phyloP scores from a whole-genome alignment of 1,140 invertebrate species.

The Doryteuthis pealeii region DNA sequence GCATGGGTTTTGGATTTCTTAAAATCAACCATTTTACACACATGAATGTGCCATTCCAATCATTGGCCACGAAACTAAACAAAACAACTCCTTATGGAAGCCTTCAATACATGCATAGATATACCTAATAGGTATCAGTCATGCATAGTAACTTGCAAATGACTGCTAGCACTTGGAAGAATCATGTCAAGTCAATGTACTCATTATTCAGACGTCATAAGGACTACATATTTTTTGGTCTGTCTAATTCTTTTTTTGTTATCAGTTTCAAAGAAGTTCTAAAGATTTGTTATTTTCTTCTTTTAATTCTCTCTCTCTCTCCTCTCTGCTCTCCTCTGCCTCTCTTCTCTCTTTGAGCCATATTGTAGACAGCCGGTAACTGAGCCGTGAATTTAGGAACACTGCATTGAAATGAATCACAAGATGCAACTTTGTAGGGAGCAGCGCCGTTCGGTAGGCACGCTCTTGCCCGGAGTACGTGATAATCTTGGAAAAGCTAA shows the following conservation, averaged over 20 bases:
- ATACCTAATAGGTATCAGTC: too few species aligned
- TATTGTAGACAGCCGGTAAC: slow-evolving; percentile 91
- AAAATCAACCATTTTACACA: too few species aligned
- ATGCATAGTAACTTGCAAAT: too few species aligned
- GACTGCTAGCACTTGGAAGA: too few species aligned
- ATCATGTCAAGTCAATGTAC: too few species aligned
- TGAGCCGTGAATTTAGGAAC: slow-evolving; percentile 87
- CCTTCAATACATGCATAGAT: too few species aligned
- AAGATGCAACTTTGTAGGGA: slow-evolving; percentile 99
- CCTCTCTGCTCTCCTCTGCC: too few species aligned
- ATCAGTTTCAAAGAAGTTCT: neutral
- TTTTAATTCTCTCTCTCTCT: neutral
- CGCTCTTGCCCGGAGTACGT: slow-evolving; percentile 91
- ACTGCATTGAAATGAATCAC: slow-evolving; percentile 87
- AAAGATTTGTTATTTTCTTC: neutral
- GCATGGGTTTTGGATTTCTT: too few species aligned
- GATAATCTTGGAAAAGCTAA: slow-evolving; percentile 95
- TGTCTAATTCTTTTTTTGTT: neutral
- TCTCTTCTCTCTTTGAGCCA: slow-evolving; percentile 64
- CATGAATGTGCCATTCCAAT: too few species aligned
- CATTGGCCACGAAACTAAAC: too few species aligned
- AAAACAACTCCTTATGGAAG: too few species aligned
- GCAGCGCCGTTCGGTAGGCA: slow-evolving; percentile 91
- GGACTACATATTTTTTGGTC: slow-evolving; percentile 30
- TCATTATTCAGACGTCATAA: too few species aligned